phyloP scores from a whole-genome alignment of 2,113 vertebrate genomes.

The Turnix velox region DNA sequence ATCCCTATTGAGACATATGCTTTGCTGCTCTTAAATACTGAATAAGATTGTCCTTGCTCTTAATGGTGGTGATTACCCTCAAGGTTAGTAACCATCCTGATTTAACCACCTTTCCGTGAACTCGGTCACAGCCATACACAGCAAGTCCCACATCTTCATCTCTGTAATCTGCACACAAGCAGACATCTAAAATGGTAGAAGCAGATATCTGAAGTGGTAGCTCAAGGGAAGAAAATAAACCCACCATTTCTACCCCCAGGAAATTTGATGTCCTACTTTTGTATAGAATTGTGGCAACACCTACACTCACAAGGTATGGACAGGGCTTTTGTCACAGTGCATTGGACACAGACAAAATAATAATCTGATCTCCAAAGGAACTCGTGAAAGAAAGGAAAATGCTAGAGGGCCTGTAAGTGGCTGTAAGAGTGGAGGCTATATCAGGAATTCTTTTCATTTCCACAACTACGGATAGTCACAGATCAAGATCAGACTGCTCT shows the following conservation, averaged over 20 bases:
- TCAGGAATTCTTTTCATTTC: not conserved
- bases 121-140: not conserved
- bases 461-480: not conserved
- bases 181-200: not conserved
- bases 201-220: not conserved
- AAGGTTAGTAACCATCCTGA: not conserved
- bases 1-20: not conserved
- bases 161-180: not conserved
- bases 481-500: not conserved
- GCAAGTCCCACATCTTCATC: not conserved
- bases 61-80: not conserved
- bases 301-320: not conserved
- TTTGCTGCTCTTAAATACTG: not conserved
- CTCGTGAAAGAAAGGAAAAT: not conserved
- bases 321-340: not conserved
- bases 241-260: not conserved
- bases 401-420: fast-evolving
- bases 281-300: not conserved
- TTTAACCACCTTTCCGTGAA: not conserved
- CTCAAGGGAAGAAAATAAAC: not conserved
- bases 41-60: not conserved
- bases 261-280: not conserved
- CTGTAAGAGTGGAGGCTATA: not conserved
- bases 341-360: not conserved
- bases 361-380: not conserved